Percentiles rank a stretch among this genome's conserved stretches.
phyloP scores from a whole-genome alignment of 2,888 invertebrate species.

The Rambutsinella grinnellia region DNA sequence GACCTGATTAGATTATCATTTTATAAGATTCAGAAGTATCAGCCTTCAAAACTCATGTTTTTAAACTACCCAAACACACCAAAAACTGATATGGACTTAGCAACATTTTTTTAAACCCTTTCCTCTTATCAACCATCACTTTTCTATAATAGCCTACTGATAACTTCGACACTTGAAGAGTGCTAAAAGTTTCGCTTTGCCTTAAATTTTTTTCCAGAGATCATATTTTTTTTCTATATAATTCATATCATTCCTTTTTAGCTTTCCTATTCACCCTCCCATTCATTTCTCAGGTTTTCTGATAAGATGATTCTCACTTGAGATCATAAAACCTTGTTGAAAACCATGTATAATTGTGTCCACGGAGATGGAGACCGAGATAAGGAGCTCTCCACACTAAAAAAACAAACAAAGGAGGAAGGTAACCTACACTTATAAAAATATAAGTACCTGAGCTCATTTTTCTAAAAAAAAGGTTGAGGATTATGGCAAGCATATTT shows the following conservation, averaged over 20 bases:
- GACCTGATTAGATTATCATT: too few relatives aligned
- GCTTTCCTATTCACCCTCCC: conserved; percentile 20
- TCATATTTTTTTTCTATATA: too few relatives aligned
- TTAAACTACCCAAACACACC: too few relatives aligned
- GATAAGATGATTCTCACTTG: conserved; percentile 13
- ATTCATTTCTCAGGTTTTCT: conserved; percentile 42
- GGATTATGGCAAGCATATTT: too few relatives aligned
- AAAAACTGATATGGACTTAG: too few relatives aligned
- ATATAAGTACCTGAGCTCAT: not conserved
- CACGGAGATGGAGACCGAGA: conserved; percentile 10
- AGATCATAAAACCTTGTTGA: conserved; percentile 30
- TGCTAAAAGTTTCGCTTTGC: not conserved
- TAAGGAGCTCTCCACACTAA: conserved; percentile 5
- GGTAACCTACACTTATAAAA: not conserved
- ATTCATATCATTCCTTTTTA: not conserved
- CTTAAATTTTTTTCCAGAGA: too few relatives aligned
- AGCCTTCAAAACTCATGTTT: too few relatives aligned
- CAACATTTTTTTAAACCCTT: too few relatives aligned
- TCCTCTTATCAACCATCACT: too few relatives aligned
- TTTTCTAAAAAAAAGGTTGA: not conserved
- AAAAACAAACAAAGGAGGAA: not conserved
- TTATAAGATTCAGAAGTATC: too few relatives aligned
- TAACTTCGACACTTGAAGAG: not conserved
- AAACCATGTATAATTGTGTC: conserved; percentile 15
- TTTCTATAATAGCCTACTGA: too few relatives aligned